phyloP scores from a whole-genome alignment of 2,888 invertebrate species.

The Enoplolaimus lenunculus region DNA sequence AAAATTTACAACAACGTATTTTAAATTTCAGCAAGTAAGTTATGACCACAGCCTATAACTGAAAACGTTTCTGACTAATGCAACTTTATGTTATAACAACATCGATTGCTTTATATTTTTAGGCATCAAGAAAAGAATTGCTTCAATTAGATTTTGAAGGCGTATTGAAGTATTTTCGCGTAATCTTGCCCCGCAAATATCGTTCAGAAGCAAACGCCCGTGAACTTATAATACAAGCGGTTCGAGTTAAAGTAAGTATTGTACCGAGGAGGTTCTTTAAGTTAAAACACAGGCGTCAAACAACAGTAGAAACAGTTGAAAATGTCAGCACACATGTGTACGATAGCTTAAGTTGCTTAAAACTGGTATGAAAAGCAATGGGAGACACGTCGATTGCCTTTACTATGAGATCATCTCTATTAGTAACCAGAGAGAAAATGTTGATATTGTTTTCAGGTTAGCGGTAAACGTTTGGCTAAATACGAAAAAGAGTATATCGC shows the following conservation, averaged over 20 bases:
- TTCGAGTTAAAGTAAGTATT: constrained; percentile 60
- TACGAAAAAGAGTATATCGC: constrained; percentile 77
- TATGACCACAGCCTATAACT: too few relatives aligned
- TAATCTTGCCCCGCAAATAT: constrained; percentile 87
- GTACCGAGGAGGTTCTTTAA: neutral
- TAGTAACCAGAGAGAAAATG: too few relatives aligned
- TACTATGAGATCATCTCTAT: too few relatives aligned
- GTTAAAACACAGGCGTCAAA: neutral
- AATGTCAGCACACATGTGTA: too few relatives aligned
- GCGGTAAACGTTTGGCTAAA: constrained; percentile 66
- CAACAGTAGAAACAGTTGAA: neutral
- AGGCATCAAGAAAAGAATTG: constrained; percentile 72
- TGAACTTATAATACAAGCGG: constrained; percentile 73
- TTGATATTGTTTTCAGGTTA: constrained; percentile 43
- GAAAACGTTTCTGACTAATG: too few relatives aligned
- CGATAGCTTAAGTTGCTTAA: too few relatives aligned
- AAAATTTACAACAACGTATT: too few relatives aligned
- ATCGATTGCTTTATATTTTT: constrained; percentile 26
- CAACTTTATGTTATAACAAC: too few relatives aligned
- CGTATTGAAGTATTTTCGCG: constrained; percentile 90
- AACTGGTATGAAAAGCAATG: neutral
- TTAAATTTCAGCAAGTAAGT: too few relatives aligned
- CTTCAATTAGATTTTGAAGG: constrained; percentile 89
- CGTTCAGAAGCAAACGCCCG: constrained; percentile 75
- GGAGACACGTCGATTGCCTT: too few relatives aligned